These are phyloP conservation scores for Muscina levida DNA, from an alignment of 2,888 invertebrate species.

Conservation along the genomic window DNA sequence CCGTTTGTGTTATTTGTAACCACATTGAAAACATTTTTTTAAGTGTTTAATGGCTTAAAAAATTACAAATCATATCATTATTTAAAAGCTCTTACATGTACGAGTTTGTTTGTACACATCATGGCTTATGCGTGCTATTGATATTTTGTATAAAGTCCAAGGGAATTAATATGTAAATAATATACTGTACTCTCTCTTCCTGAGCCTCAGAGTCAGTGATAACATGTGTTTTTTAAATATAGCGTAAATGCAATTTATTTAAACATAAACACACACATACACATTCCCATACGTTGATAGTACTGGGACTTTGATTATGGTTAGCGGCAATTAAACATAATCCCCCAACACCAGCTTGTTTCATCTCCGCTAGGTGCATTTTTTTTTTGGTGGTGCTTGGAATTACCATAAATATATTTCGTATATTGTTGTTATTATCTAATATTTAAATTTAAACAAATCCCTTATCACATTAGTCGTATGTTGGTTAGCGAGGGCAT, in stretches of 20 bases:
- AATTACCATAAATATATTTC: slow-evolving; percentile 1
- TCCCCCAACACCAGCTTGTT: not conserved
- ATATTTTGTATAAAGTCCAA: not conserved
- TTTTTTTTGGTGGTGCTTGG: not conserved
- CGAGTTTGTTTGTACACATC: slow-evolving; percentile 1
- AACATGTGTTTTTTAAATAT: not conserved
- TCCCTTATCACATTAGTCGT: slow-evolving; percentile 27
- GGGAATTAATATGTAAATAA: slow-evolving; percentile 25
- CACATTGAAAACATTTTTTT: no score
- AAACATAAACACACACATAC: not conserved
- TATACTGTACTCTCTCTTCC: no score
- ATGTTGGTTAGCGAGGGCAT: not conserved
- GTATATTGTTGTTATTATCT: not conserved
- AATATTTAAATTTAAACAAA: slow-evolving; percentile 20
- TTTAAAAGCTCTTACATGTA: no score
- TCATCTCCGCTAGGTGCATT: not conserved
- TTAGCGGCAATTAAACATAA: slow-evolving; percentile 15
- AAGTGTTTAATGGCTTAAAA: no score
- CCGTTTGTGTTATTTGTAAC: no score
- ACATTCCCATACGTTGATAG: slow-evolving; percentile 7
- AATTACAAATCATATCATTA: no score
- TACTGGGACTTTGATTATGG: slow-evolving; percentile 27
- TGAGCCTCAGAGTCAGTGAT: not conserved
- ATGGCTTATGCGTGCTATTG: not conserved
- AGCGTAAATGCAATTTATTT: not conserved